Conservation (phyloP, 2,888 invertebrate species). For the Tortrix viridana region DNA sequence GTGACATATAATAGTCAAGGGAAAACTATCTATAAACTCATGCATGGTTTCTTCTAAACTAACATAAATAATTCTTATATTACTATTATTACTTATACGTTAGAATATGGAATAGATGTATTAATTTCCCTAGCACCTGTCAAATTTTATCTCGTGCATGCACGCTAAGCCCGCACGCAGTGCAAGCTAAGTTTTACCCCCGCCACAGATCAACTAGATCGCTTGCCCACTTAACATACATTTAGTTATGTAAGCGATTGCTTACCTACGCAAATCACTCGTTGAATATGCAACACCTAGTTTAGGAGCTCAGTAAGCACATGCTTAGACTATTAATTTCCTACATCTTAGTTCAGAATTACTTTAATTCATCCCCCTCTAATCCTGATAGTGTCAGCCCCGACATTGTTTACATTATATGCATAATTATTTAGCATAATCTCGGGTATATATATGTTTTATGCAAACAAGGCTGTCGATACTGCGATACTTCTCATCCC, state of each 20-base stretch:
- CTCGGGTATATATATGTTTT: constrained; percentile 22
- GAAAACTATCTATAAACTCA: too few relatives aligned
- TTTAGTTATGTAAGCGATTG: constrained; percentile 77
- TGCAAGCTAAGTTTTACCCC: constrained; percentile 11
- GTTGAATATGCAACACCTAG: constrained; percentile 82
- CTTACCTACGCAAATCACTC: constrained; percentile 83
- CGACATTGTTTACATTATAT: constrained; percentile 33
- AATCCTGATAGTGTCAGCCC: constrained; percentile 46
- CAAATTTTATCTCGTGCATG: too few relatives aligned
- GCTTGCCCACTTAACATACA: constrained; percentile 46
- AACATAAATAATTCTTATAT: too few relatives aligned
- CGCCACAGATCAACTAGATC: constrained; percentile 27
- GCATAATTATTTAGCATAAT: constrained; percentile 30
- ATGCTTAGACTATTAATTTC: constrained; percentile 81
- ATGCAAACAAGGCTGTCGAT: constrained; percentile 12
- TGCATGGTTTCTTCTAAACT: too few relatives aligned
- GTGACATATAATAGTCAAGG: too few relatives aligned
- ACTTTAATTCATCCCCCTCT: constrained; percentile 52
- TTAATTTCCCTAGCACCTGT: too few relatives aligned
- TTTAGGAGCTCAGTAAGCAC: constrained; percentile 79
- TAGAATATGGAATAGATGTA: too few relatives aligned
- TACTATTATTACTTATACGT: too few relatives aligned
- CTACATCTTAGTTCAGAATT: constrained; percentile 59
- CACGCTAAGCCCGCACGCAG: too few relatives aligned
- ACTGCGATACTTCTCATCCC: not conserved